These are phyloP conservation scores for Philopotamus ludificatus DNA, from an alignment of 1,140 invertebrate species.

Conservation along the genomic window DNA sequence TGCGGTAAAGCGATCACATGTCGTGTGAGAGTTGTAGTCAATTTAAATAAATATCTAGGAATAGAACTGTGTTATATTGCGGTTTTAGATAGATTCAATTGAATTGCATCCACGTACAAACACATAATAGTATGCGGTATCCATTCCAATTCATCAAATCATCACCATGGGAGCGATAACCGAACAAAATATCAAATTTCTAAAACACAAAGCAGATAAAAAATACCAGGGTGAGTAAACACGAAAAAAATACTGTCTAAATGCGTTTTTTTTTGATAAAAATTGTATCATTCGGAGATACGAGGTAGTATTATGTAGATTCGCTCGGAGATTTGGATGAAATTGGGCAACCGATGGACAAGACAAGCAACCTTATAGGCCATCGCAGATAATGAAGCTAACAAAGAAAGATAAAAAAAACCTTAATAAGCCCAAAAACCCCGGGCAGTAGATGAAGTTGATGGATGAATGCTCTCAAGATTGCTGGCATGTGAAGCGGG, in stretches of 20 bases:
- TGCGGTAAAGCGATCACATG: neutral
- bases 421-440: constrained; percentile 27
- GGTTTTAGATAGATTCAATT: neutral
- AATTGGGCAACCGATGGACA: constrained; percentile 18
- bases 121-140: neutral
- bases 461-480: constrained; percentile 20
- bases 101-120: too few relatives aligned
- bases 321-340: too few relatives aligned
- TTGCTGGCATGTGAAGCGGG: constrained; percentile 2
- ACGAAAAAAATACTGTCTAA: too few relatives aligned
- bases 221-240: too few relatives aligned
- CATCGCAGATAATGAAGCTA: constrained; percentile 23
- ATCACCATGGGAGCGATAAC: neutral
- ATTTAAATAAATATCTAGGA: neutral
- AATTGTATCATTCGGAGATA: too few relatives aligned
- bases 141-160: neutral
- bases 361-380: constrained; percentile 12
- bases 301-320: too few relatives aligned
- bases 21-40: neutral
- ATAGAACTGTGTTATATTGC: neutral
- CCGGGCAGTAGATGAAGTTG: constrained; percentile 27
- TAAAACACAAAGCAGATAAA: neutral
- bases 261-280: too few relatives aligned
- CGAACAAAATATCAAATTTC: neutral
- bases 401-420: constrained; percentile 22